Percentiles rank a stretch among this genome's conserved stretches.
Evolutionary conservation across 2,797 vertebrate species (phyloP).

Genomic region (Botia almorhae): DNA sequence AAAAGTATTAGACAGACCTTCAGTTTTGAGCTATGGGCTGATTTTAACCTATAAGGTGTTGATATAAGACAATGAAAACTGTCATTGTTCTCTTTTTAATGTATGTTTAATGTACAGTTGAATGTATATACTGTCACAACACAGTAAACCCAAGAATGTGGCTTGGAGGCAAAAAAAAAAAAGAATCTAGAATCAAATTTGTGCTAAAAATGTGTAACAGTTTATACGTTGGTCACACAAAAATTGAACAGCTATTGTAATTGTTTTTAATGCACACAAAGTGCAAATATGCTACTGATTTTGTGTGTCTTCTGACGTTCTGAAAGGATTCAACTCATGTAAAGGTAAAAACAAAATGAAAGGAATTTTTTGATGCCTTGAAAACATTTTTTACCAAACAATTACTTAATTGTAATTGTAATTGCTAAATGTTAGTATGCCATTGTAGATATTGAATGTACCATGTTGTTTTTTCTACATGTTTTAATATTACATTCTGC

Average conservation of each 20-base stretch:
- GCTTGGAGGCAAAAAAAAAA: background rate
- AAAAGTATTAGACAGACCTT: conserved; percentile 5
- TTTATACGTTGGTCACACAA: conserved; percentile 8
- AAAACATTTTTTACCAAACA: background rate
- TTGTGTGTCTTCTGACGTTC: background rate
- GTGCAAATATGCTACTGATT: conserved; percentile 9
- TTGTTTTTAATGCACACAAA: conserved; percentile 3
- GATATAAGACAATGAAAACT: background rate
- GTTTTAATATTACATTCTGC: conserved; percentile 15
- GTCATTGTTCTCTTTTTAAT: conserved; percentile 30
- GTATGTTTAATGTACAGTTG: conserved; percentile 50
- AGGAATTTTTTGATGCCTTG: conserved; percentile 6
- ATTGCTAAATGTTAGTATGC: conserved; percentile 39
- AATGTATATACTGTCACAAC: conserved; percentile 43
- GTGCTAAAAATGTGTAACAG: background rate
- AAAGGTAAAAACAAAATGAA: background rate
- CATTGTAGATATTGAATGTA: conserved; percentile 2
- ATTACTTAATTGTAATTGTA: too few species aligned
- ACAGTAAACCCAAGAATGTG: conserved; percentile 25
- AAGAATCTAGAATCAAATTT: background rate
- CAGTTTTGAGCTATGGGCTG: conserved; percentile 25
- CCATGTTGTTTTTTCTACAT: conserved; percentile 8
- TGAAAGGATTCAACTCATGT: background rate
- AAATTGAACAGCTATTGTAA: conserved; percentile 5
- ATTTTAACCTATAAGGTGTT: conserved; percentile 17